Conservation (phyloP, 2,888 invertebrate genomes). For the Brachylomia viminalis region DNA sequence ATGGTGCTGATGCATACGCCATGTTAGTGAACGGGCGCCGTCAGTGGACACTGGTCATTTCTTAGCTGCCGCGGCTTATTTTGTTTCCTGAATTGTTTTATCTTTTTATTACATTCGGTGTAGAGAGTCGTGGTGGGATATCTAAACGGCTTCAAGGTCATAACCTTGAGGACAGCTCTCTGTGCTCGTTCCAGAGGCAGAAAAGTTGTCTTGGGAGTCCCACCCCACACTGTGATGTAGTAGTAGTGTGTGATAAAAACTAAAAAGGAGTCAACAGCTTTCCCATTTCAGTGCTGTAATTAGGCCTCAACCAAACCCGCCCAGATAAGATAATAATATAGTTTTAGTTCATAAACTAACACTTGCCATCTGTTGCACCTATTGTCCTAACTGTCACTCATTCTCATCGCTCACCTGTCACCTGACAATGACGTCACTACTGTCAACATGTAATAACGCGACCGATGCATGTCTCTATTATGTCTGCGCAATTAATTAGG, state of each 20-base stretch:
- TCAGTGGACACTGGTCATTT: no score
- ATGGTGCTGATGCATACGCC: no score
- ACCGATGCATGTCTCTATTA: slow-evolving; percentile 39
- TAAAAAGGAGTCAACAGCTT: background rate
- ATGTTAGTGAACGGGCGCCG: no score
- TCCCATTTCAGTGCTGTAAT: background rate
- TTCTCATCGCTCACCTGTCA: slow-evolving; percentile 29
- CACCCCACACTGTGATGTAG: no score
- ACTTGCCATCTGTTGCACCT: slow-evolving; percentile 24
- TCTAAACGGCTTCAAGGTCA: no score
- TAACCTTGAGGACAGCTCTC: no score
- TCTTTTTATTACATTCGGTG: no score
- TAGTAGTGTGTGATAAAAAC: background rate
- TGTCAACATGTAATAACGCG: slow-evolving; percentile 48
- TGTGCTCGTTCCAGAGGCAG: no score
- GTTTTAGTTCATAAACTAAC: background rate
- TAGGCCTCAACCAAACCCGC: background rate
- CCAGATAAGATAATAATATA: background rate
- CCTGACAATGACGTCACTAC: slow-evolving; percentile 48
- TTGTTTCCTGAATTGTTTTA: no score
- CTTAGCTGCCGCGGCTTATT: no score
- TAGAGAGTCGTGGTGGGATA: no score
- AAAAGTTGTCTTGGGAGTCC: no score
- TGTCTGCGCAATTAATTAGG: slow-evolving; percentile 43
- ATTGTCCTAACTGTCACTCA: background rate